Percentiles rank a stretch among this genome's conserved stretches.
Conservation (phyloP, 1,140 invertebrate species). For the Heliconius congener region DNA sequence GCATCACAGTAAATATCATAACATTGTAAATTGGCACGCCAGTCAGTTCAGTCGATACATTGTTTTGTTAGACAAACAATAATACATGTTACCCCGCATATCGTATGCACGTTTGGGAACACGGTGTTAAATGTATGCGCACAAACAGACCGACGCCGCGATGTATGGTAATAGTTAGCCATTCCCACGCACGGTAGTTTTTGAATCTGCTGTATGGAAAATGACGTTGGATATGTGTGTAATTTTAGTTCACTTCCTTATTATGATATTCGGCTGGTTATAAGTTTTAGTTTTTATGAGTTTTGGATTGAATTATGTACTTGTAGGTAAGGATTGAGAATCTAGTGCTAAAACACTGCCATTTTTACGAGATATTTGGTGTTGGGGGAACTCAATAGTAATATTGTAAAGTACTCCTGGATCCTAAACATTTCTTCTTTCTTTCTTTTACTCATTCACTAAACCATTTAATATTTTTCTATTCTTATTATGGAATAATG, state of each 20-base stretch:
- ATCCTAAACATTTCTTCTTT: no score
- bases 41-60: constrained; percentile 27
- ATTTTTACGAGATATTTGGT: neutral
- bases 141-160: constrained; percentile 38
- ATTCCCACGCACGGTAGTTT: constrained; percentile 34
- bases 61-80: constrained; percentile 41
- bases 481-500: no score
- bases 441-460: no score
- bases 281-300: neutral
- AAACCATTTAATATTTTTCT: no score
- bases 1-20: constrained; percentile 27
- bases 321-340: neutral
- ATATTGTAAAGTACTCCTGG: no score
- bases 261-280: neutral
- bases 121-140: constrained; percentile 34
- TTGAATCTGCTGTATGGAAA: constrained; percentile 24
- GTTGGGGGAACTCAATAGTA: no score
- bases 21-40: constrained; percentile 25
- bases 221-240: constrained; percentile 9
- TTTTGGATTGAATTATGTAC: neutral
- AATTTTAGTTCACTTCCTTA: constrained; percentile 12
- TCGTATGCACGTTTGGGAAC: constrained; percentile 33
- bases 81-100: constrained; percentile 33
- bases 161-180: constrained; percentile 27
- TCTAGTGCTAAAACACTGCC: neutral